phyloP scores from a whole-genome alignment of 2,888 invertebrate genomes.

The Clusia tigrina region DNA sequence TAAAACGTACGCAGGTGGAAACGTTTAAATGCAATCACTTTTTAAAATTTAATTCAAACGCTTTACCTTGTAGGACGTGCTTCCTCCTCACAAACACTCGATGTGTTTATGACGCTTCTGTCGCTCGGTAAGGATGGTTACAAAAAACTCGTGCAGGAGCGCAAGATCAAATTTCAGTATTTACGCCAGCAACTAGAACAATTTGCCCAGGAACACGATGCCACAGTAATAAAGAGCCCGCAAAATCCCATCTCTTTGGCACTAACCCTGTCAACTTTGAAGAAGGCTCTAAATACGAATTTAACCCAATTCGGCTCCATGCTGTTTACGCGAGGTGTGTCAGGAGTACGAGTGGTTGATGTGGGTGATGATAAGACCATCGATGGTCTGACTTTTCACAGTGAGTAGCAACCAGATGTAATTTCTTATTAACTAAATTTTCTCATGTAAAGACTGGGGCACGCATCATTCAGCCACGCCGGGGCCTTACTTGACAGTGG shows the following conservation, averaged over 20 bases:
- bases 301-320: constrained; percentile 75
- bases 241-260: constrained; percentile 77
- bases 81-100: constrained; percentile 74
- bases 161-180: constrained; percentile 71
- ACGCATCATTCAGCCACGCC: constrained; percentile 67
- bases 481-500: constrained; percentile 75
- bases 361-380: constrained; percentile 67
- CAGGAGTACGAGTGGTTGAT: constrained; percentile 74
- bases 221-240: constrained; percentile 69
- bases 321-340: constrained; percentile 76
- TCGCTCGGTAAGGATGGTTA: constrained; percentile 75
- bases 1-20: constrained; percentile 72
- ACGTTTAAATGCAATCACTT: neutral
- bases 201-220: constrained; percentile 69
- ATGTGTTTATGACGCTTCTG: constrained; percentile 79
- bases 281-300: constrained; percentile 38
- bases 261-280: constrained; percentile 60
- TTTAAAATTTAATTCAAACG: neutral
- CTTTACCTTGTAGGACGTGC: constrained; percentile 71
- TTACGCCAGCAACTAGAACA: constrained; percentile 68
- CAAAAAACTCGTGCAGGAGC: constrained; percentile 68
- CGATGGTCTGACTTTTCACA: constrained; percentile 68
- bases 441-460: constrained; percentile 71
- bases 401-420: constrained; percentile 54
- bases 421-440: neutral